phyloP scores from a whole-genome alignment of 2,888 invertebrate species.

The Sinopyrophorus schimmeli region DNA sequence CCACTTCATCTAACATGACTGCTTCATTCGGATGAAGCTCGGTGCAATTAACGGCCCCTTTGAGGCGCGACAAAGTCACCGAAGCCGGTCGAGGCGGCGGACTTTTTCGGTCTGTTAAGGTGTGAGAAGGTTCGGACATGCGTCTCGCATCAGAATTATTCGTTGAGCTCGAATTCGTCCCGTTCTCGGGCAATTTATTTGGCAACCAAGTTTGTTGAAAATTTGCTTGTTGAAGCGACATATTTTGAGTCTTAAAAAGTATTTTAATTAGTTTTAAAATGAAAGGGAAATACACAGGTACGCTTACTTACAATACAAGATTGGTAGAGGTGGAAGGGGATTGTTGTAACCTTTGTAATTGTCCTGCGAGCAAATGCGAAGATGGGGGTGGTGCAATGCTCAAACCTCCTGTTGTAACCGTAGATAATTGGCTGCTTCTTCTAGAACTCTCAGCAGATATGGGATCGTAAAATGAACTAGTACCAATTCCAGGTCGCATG shows the following conservation, averaged over 20 bases:
- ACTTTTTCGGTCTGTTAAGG: slow-evolving; percentile 58
- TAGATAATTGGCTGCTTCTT: slow-evolving; percentile 87
- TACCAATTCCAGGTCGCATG: slow-evolving; percentile 51
- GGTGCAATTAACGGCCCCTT: slow-evolving; percentile 46
- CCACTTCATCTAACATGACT: slow-evolving; percentile 84
- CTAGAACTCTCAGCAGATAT: slow-evolving; percentile 89
- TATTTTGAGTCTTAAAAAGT: slow-evolving; percentile 63
- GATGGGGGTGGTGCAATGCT: slow-evolving; percentile 59
- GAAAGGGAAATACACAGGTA: slow-evolving; percentile 29
- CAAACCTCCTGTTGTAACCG: slow-evolving; percentile 64
- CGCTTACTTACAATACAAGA: slow-evolving; percentile 56
- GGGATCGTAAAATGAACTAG: slow-evolving; percentile 81
- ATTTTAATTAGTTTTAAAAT: too few species aligned
- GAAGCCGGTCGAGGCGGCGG: slow-evolving; percentile 63
- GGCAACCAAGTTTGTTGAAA: slow-evolving; percentile 51
- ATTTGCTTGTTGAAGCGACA: slow-evolving; percentile 59
- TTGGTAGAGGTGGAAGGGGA: slow-evolving; percentile 45
- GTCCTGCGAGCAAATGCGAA: slow-evolving; percentile 60
- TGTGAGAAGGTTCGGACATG: slow-evolving; percentile 64
- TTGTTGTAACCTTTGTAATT: slow-evolving; percentile 60
- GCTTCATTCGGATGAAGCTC: slow-evolving; percentile 88
- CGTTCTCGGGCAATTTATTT: slow-evolving; percentile 38
- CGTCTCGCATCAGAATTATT: slow-evolving; percentile 52
- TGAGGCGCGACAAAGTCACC: slow-evolving; percentile 57
- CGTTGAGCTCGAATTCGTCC: slow-evolving; percentile 42